Percentiles rank a stretch among this genome's conserved stretches.
Evolutionary conservation across 2,888 invertebrate genomes (phyloP).

Genomic region (Ochropleura plecta): DNA sequence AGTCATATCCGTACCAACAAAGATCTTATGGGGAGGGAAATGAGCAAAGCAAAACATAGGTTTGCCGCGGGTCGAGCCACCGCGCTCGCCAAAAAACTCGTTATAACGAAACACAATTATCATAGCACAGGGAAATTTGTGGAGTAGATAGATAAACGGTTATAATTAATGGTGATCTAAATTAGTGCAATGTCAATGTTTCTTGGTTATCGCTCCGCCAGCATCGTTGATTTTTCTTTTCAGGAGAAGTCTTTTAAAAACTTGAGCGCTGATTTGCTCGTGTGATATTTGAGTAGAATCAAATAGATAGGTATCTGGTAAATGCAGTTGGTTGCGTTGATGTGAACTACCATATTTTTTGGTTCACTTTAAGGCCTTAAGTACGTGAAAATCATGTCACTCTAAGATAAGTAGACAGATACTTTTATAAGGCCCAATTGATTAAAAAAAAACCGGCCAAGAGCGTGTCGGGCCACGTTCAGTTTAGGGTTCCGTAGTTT

Average conservation of each 20-base stretch:
- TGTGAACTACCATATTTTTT: too few relatives aligned
- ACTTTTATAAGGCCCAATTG: background rate
- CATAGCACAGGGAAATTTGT: conserved; percentile 67
- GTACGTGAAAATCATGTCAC: background rate
- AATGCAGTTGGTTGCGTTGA: too few relatives aligned
- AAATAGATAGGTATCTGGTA: too few relatives aligned
- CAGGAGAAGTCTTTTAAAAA: background rate
- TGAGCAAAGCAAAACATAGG: conserved; percentile 76
- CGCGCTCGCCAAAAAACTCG: conserved; percentile 88
- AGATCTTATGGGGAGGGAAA: conserved; percentile 66
- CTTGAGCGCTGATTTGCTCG: background rate
- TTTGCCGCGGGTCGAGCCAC: conserved; percentile 74
- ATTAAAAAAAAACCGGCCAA: too few relatives aligned
- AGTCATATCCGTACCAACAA: conserved; percentile 29
- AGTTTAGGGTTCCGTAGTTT: too few relatives aligned
- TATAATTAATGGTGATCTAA: conserved; percentile 18
- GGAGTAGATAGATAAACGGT: conserved; percentile 70
- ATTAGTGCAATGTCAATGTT: background rate
- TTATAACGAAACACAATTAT: conserved; percentile 89
- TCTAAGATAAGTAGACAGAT: background rate
- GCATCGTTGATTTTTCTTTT: background rate
- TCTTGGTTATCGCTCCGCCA: background rate
- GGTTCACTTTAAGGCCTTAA: background rate
- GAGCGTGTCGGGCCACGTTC: too few relatives aligned
- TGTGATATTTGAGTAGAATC: background rate